Conservation (phyloP, 2,797 vertebrate species). For the Sternarchorhynchus goeldii region DNA sequence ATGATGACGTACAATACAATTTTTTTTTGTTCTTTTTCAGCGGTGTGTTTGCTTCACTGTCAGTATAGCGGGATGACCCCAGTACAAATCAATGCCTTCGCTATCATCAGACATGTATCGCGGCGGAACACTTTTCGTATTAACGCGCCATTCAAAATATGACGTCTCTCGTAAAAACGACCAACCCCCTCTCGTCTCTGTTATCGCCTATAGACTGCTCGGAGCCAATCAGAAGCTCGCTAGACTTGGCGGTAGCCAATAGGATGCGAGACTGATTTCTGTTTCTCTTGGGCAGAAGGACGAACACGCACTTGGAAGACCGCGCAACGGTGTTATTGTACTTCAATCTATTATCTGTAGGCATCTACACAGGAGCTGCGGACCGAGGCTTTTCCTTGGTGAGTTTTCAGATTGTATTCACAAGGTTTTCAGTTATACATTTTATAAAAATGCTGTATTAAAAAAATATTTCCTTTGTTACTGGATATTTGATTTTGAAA, state of each 20-base stretch:
- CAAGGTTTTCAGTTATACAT: not conserved
- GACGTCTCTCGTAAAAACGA: constrained; percentile 46
- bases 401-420: constrained; percentile 27
- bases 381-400: constrained; percentile 37
- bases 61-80: not conserved
- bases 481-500: constrained; percentile 41
- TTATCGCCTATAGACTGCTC: constrained; percentile 51
- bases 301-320: constrained; percentile 49
- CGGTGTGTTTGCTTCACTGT: too few species aligned
- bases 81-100: not conserved
- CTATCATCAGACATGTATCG: not conserved
- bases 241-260: constrained; percentile 61
- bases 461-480: constrained; percentile 37
- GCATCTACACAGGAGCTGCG: constrained; percentile 31
- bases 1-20: too few species aligned
- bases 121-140: constrained; percentile 43
- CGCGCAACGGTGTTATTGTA: constrained; percentile 56
- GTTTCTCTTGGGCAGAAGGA: constrained; percentile 49
- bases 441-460: not conserved
- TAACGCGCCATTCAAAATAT: constrained; percentile 56
- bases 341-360: constrained; percentile 29
- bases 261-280: constrained; percentile 29
- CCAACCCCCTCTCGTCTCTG: constrained; percentile 47
- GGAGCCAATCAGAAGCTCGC: constrained; percentile 46
- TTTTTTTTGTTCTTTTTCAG: too few species aligned